Percentiles rank a stretch among this genome's conserved stretches.
Conservation (phyloP, 2,797 vertebrate genomes). For the Distichodus sexfasciatus region DNA sequence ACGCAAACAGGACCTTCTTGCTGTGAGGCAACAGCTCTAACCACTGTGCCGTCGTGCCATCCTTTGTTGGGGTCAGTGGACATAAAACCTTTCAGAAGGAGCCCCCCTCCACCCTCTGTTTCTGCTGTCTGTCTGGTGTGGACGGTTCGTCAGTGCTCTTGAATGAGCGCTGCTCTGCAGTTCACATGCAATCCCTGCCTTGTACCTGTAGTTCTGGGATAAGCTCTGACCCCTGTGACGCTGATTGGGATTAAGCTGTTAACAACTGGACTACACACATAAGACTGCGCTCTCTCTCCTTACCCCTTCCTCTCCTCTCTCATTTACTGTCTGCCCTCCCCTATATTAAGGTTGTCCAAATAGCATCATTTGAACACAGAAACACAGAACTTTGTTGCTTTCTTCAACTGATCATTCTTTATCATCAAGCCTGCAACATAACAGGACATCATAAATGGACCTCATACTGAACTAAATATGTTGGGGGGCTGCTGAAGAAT, state of each 20-base stretch:
- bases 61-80: too few species aligned
- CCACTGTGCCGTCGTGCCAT: too few species aligned
- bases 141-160: constrained; percentile 26
- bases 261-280: constrained; percentile 35
- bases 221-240: too few species aligned
- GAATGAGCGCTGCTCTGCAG: constrained; percentile 36
- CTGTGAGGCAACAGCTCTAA: too few species aligned
- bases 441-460: constrained; percentile 10
- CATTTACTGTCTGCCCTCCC: background rate
- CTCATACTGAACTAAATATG: constrained; percentile 33
- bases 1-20: too few species aligned
- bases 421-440: background rate
- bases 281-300: constrained; percentile 13
- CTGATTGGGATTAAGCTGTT: too few species aligned
- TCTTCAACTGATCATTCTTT: background rate
- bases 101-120: background rate
- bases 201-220: too few species aligned
- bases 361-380: background rate
- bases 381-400: background rate
- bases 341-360: constrained; percentile 37
- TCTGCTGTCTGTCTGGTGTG: constrained; percentile 21
- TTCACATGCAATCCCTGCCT: constrained; percentile 42
- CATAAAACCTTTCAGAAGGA: too few species aligned
- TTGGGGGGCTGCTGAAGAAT: constrained; percentile 2
- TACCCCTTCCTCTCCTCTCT: background rate